Base-by-base conservation (phyloP, 1,140 invertebrate genomes). In the Drosophila kikkawai region DNA sequence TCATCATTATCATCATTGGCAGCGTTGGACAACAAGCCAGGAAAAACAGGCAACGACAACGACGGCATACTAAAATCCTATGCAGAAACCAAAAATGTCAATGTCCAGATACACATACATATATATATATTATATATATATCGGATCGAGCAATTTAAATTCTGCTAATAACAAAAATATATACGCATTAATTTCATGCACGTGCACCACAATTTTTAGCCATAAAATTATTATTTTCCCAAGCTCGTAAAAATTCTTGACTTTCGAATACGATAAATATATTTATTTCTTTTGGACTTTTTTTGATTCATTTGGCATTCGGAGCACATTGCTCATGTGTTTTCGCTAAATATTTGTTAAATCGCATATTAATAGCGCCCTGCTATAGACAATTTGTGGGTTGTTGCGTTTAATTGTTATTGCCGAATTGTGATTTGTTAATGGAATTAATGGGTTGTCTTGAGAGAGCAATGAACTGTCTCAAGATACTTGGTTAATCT, bases 331-430 rank as follows among this genome's bases (percentile, higher is more conserved):
- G 55, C 41, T 68, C 68, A 65, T 76, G 82, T 91, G 82, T 90
- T 91, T 90, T 90, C 86, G 86, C 82, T 90, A 91, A 90, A 90
- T 90, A 90, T 90, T 90, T 90, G 85, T 90, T 91, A 85, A 90
- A 90, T 90, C 75, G 85, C 85, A 90, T 90, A 90, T 90, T 90
- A 90, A 90, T 90, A 82, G 81, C 85, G 86, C 85, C 82, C 85
- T 76, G 57, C 70, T 90, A 85, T 90, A 79, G 80, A 78, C 70
- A 79, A 75, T 67, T 55, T 75, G 50, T 59, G 67, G 59, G 37
- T 58, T 57, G 67, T 80, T 67, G 42, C 9, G 50, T 73, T 32
- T 75, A 60, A 60, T 64, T 55, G 61, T 61, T 85, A 42, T 75
- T 39, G 45, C n/a, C 29, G 37, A 73, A 58, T 36, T 59, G 39